Evolutionary conservation across 2,888 invertebrate genomes (phyloP).

Genomic region (Sylvicola fuscatus): DNA sequence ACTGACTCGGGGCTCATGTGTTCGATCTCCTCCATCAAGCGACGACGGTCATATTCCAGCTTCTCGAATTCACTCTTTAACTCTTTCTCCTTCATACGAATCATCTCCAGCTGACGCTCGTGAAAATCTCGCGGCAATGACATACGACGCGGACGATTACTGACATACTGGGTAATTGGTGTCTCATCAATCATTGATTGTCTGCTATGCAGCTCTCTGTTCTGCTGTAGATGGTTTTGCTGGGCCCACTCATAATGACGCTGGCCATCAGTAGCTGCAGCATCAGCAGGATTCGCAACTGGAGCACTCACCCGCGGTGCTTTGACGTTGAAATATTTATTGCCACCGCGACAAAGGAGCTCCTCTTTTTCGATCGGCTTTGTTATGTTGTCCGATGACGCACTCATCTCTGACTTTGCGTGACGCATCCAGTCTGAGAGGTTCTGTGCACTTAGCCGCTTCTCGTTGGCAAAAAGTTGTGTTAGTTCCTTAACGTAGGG

Average conservation of each 20-base stretch:
- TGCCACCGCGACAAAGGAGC: constrained; percentile 3
- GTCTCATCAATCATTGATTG: constrained; percentile 22
- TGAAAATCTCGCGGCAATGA: constrained; percentile 44
- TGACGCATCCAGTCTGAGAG: constrained; percentile 30
- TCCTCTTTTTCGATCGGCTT: constrained; percentile 20
- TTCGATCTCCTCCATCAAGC: constrained; percentile 19
- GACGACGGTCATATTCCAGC: constrained; percentile 34
- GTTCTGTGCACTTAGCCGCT: constrained; percentile 19
- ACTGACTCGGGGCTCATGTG: constrained; percentile 3
- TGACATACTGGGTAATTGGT: constrained; percentile 19
- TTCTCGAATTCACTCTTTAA: constrained; percentile 41
- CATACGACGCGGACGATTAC: constrained; percentile 23
- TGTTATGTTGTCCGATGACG: constrained; percentile 22
- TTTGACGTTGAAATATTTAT: constrained; percentile 20
- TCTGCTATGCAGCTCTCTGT: constrained; percentile 15
- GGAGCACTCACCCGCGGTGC: constrained; percentile 20
- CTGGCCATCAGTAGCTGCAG: neutral
- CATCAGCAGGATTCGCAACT: constrained; percentile 8
- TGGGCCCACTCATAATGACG: constrained; percentile 5
- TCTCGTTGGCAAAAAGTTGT: constrained; percentile 6
- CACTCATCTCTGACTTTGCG: constrained; percentile 18
- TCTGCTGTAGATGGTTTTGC: constrained; percentile 11
- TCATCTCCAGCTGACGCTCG: constrained; percentile 33
- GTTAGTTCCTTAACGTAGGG: neutral
- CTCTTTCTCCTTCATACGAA: constrained; percentile 43